Conservation (phyloP, 2,113 vertebrate genomes). For the Entomyzon cyanotis region DNA sequence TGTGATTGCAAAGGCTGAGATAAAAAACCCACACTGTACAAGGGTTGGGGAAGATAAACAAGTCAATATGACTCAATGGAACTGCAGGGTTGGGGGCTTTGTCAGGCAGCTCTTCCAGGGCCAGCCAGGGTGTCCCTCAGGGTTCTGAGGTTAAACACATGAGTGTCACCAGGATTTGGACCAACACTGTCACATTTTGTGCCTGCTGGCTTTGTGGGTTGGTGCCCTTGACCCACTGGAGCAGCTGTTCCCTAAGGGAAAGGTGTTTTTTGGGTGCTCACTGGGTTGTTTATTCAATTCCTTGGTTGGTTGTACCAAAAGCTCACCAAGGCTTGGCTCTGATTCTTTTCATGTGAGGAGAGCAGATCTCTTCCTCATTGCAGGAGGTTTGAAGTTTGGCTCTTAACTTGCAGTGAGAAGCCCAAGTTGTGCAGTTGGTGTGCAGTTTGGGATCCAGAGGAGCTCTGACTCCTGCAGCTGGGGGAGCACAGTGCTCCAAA, state of each 20-base stretch:
- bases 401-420: neutral
- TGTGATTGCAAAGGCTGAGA: neutral
- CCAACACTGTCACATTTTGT: neutral
- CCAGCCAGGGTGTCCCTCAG: neutral
- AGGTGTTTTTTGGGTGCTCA: neutral
- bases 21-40: constrained; percentile 27
- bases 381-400: neutral
- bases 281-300: neutral
- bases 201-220: neutral
- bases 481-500: neutral
- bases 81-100: neutral
- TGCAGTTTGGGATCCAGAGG: neutral
- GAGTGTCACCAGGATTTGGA: neutral
- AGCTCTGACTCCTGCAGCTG: neutral
- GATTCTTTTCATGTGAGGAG: neutral
- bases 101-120: neutral
- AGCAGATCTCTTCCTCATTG: neutral
- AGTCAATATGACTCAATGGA: constrained; percentile 65
- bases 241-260: neutral
- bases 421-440: neutral
- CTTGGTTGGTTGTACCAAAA: neutral
- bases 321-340: neutral
- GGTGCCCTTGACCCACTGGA: neutral
- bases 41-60: neutral
- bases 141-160: neutral